Evolutionary conservation across 2,888 invertebrate species (phyloP), one percentile per base, ranked within the genome.

Genomic region (Erebia aethiops): DNA sequence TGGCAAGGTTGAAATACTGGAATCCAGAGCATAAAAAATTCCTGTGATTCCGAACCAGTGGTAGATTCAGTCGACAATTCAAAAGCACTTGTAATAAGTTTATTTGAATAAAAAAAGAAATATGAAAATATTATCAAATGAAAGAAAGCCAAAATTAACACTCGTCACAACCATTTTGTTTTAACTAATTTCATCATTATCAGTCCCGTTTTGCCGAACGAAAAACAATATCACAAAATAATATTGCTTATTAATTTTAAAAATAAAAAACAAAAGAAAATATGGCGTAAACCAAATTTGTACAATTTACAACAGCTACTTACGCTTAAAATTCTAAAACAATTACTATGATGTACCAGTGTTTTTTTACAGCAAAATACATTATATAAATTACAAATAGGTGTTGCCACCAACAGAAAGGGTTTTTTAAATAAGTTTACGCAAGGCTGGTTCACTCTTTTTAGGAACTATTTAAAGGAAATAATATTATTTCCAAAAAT

Each of bases 321-420:
- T 61, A 68, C 52, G 11, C 70, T 72, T 70, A 74, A 35, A 67
- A 69, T n/a, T 72, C 72, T 74, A 74, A 62, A 43, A 60, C 72
- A 69, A 66, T 61, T 60, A 43, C 66, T 21, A 54, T 21, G 51
- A 58, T 16, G 14, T 58, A 63, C 43, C 13, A 52, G 58, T 16
- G 51, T 52, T 43, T n/a, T n/a, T n/a, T n/a, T 63, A 57, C 61
- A 43, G 65, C 63, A 74, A 26, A 64, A 68, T 16, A 46, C 60
- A 49, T 49, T 60, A 16, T 2, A 8, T 16, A 46, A 63, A 49
- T 49, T 60, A 16, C 7, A 8, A 16, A 60, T 51, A 10, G 41
- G 51, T 58, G 69, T 74, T 70, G 71, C 71, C 71, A 71, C 43
- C 13, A 51, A 58, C 52, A 65, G 69, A 69, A 57, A 35, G 14